These are phyloP conservation scores for Wasmannia auropunctata DNA, from an alignment of 1,140 invertebrate species.

Conservation along the genomic window DNA sequence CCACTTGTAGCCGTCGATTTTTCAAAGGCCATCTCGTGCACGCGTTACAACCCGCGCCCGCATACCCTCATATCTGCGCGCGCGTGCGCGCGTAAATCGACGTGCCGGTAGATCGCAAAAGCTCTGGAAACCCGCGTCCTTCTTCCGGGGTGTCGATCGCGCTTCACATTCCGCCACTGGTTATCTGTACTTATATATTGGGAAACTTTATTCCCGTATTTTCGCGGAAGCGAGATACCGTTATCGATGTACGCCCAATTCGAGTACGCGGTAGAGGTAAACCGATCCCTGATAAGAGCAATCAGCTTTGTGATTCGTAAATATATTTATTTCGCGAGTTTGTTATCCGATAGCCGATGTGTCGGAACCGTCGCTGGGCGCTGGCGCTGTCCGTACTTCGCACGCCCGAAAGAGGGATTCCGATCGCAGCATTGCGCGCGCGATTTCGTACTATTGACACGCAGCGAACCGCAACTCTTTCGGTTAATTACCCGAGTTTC, in stretches of 20 bases:
- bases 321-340: conserved; percentile 33
- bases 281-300: neutral
- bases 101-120: conserved; percentile 31
- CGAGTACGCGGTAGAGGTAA: neutral
- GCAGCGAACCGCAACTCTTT: conserved; percentile 6
- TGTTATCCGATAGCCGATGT: neutral
- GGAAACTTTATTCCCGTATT: conserved; percentile 37
- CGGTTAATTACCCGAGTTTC: conserved; percentile 42
- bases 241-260: neutral
- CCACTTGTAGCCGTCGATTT: conserved; percentile 77
- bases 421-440: neutral
- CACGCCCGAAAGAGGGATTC: neutral
- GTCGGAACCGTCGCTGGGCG: no score
- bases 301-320: neutral
- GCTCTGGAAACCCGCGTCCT: conserved; percentile 8
- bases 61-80: neutral
- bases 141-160: conserved; percentile 40
- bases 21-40: conserved; percentile 74
- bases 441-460: conserved; percentile 15
- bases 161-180: conserved; percentile 62
- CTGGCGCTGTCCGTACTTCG: neutral
- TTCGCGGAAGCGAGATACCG: neutral
- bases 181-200: conserved; percentile 58
- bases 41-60: conserved; percentile 54
- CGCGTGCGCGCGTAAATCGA: conserved; percentile 5